Conservation (phyloP, 2,888 invertebrate genomes). For the Mallateleia sp. region DNA sequence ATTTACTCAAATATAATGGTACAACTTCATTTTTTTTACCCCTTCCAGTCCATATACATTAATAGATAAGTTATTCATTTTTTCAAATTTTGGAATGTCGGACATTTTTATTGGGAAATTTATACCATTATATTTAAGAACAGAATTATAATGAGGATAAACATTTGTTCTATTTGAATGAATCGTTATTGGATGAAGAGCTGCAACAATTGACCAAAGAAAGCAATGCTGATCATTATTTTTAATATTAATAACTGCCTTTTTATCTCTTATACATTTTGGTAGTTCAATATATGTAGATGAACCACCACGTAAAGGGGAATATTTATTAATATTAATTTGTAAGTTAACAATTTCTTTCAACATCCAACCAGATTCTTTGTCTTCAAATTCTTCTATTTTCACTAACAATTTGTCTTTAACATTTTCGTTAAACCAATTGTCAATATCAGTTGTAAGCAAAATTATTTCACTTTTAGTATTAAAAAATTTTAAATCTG, state of each 20-base stretch:
- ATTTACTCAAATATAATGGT: constrained; percentile 6
- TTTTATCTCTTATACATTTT: constrained; percentile 16
- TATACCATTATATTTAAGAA: constrained; percentile 11
- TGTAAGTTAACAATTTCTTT: constrained; percentile 6
- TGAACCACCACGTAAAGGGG: neutral
- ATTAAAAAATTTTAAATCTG: neutral
- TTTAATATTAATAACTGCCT: constrained; percentile 31
- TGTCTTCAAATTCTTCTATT: too few species aligned
- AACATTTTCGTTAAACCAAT: too few species aligned
- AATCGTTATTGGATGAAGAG: too few species aligned
- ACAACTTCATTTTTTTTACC: neutral
- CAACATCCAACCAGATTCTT: too few species aligned
- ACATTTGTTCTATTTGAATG: constrained; percentile 3
- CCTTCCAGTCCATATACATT: neutral
- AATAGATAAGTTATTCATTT: neutral
- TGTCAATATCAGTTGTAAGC: too few species aligned
- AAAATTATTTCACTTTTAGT: too few species aligned
- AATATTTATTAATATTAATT: constrained; percentile 16
- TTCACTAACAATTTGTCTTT: too few species aligned
- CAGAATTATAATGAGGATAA: constrained; percentile 8
- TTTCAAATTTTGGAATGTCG: neutral
- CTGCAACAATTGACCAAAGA: too few species aligned
- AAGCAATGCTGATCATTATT: constrained; percentile 5
- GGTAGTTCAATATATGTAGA: constrained; percentile 45
- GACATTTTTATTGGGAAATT: constrained; percentile 7